Evolutionary conservation across 2,797 vertebrate genomes (phyloP), one percentile per base, ranked within the genome.

Genomic region (Phoeniculus purpureus): DNA sequence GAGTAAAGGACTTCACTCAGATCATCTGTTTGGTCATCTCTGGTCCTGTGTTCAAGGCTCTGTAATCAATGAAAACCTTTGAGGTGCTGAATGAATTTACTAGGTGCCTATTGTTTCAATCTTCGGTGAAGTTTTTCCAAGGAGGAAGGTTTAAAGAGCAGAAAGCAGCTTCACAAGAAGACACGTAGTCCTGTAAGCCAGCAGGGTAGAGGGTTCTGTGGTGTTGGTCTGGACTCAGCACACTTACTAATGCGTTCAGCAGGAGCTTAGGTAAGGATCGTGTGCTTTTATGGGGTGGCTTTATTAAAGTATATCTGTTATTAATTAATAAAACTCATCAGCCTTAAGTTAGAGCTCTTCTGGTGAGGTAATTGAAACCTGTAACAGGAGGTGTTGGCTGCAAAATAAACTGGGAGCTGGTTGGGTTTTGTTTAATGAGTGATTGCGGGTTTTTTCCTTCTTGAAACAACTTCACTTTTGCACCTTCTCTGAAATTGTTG

Each of bases 151-250:
- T 70, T 84, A 26, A 90, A 79, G 26, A 76, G 25, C 40, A 84
- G 21, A 84, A 88, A 34, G 45, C 89, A 75, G 51, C 7, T 13
- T 51, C 7, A 40, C 34, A 32, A 68, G 47, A 26, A 67, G 6
- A 15, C 51, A 23, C 1, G 1, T 54, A 8, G 4, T 91, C 3
- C 11, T 43, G 0, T 48, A 27, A 1, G 4, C 52, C 74, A 71
- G 1, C 3, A 70, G 59, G 40, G 74, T 55, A 25, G 58, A 56
- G 77, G 71, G 81, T 92, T 79, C 85, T 88, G 78, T 70, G 82
- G 55, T 32, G 7, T 72, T 84, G 45, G 45, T 85, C 80, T 86
- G 77, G 31, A 18, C 52, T 77, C 65, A 80, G 0, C 66, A 31
- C 74, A 34, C 43, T 83, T 59, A 45, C 21, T 79, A 70, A 76